Evolutionary conservation across 2,888 invertebrate species (phyloP), one percentile per base, ranked within the genome.

Genomic region (Pachymerium ferrugineum): DNA sequence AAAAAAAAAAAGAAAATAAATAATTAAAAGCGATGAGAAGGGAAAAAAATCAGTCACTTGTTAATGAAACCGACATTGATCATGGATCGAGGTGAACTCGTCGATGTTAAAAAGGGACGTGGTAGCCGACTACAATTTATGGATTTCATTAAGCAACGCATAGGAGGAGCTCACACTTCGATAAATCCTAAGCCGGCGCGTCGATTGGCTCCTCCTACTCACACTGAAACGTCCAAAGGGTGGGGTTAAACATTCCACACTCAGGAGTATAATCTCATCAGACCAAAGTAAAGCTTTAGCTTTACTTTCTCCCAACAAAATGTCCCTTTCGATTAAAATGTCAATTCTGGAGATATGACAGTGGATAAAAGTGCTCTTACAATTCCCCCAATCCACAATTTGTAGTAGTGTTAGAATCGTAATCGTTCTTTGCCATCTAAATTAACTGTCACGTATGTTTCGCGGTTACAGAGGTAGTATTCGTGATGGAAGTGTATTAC

Each of bases 91-190:
- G 54, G 54, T 54, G 54, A 54, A 54, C 25, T 12, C 10, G 25
- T 28, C 22, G 22, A 22, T 25, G 4, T 4, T 54, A 54, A 22
- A 1, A 54, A 54, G 28, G 10, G 22, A 4, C 5, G 5, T 19
- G 1, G 22, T 6, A 22, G 22, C 54, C 54, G 25, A 14, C 54
- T 2, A 25, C 19, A 54, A 54, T 54, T 54, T 54, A 54, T 54
- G 54, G 54, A 54, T 54, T 54, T 54, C 54, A 54, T 54, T 54
- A 54, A 54, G 54, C 54, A 25, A 54, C 25, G 10, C 54, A 54
- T 54, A 54, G 54, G 54, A 54, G 54, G 54, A 54, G 54, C 54
- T 54, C 54, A 54, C 54, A 54, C 54, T 54, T 54, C 54, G 54
- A 54, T 54, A 54, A 54, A 54, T 54, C 54, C 54, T 54, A 25